Evolutionary conservation across 2,888 invertebrate species (phyloP).

Genomic region (Rosalia funebris): DNA sequence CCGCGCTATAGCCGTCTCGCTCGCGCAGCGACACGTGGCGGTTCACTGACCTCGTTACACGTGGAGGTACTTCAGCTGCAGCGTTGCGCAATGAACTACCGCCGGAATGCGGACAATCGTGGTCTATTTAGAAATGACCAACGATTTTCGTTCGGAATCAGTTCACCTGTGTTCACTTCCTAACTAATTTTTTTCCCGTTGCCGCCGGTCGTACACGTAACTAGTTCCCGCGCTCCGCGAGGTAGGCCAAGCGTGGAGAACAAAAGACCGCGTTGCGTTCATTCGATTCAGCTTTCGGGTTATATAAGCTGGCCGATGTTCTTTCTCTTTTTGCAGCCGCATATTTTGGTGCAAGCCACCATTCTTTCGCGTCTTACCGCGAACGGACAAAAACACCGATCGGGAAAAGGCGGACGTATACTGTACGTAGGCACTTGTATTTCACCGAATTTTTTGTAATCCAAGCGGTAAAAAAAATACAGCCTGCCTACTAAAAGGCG

Average conservation of each 20-base stretch:
- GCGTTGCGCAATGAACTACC: slow-evolving; percentile 53
- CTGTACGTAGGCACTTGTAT: no score
- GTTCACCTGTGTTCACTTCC: slow-evolving; percentile 12
- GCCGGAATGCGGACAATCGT: slow-evolving; percentile 43
- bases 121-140: slow-evolving; percentile 23
- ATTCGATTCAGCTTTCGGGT: neutral
- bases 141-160: slow-evolving; percentile 20
- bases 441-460: no score
- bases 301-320: neutral
- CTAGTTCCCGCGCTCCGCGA: slow-evolving; percentile 10
- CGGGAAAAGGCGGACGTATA: no score
- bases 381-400: neutral
- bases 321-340: slow-evolving; percentile 4
- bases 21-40: slow-evolving; percentile 55
- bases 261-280: neutral
- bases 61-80: slow-evolving; percentile 52
- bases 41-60: slow-evolving; percentile 55
- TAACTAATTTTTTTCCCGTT: slow-evolving; percentile 5
- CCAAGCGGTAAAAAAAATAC: no score
- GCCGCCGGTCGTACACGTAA: neutral
- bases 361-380: neutral
- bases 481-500: no score
- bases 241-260: slow-evolving; percentile 2
- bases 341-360: neutral
- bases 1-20: slow-evolving; percentile 43